Conservation (phyloP, 1,140 invertebrate genomes). For the Brachionus rubens region DNA sequence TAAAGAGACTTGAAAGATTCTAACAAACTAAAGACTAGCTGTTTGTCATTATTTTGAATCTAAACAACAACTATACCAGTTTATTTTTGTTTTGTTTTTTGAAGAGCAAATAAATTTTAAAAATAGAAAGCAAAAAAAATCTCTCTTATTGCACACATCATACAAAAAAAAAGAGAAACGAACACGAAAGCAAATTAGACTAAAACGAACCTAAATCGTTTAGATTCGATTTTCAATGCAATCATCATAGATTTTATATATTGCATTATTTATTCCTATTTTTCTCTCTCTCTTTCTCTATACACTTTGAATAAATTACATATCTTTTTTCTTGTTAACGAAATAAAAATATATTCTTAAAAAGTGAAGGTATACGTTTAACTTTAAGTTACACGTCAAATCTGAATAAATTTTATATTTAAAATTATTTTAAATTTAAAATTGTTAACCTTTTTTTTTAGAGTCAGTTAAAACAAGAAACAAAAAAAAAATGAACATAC, state of each 20-base stretch:
- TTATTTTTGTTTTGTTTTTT: slow-evolving; percentile 15
- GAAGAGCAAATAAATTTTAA: background rate
- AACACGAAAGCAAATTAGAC: slow-evolving; percentile 37
- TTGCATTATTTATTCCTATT: slow-evolving; percentile 32
- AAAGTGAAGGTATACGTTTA: background rate
- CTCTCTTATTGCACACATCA: slow-evolving; percentile 16
- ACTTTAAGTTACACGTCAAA: slow-evolving; percentile 12
- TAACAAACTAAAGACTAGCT: slow-evolving; percentile 1
- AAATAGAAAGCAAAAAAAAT: background rate
- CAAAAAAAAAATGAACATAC: slow-evolving; percentile 38
- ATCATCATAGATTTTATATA: no score
- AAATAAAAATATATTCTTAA: background rate
- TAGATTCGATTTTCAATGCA: background rate
- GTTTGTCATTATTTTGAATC: background rate
- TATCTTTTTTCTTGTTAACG: background rate
- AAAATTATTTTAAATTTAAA: background rate
- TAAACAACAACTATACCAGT: background rate
- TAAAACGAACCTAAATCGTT: background rate
- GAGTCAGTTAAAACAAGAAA: background rate
- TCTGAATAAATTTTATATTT: background rate
- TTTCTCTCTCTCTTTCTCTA: background rate
- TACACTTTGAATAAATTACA: background rate
- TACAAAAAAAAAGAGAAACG: slow-evolving; percentile 37
- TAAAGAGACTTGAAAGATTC: no score
- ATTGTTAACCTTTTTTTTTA: background rate